These are phyloP conservation scores for Drosophila saltans DNA, from an alignment of 1,140 invertebrate species.

Conservation along the genomic window DNA sequence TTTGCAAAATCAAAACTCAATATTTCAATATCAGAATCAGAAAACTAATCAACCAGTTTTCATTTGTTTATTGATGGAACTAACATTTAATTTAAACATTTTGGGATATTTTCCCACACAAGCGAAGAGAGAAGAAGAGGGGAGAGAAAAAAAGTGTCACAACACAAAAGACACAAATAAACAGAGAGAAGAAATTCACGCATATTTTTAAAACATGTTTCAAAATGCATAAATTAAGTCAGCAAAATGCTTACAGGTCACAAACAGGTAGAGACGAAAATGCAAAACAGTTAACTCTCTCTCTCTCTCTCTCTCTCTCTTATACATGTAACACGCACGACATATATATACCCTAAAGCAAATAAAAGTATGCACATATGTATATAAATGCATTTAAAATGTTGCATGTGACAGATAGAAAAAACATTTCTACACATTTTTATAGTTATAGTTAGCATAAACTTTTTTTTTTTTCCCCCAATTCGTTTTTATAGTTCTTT, in stretches of 20 bases:
- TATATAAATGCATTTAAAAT: too few relatives aligned
- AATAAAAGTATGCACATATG: too few relatives aligned
- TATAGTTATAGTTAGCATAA: too few relatives aligned
- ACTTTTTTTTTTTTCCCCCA: too few relatives aligned
- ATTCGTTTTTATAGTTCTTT: too few relatives aligned
- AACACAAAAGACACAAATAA: conserved; percentile 16
- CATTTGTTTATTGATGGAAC: background rate
- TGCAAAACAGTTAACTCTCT: conserved; percentile 52
- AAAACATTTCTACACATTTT: too few relatives aligned
- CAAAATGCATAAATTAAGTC: conserved; percentile 74
- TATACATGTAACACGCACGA: background rate
- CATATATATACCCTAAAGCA: background rate
- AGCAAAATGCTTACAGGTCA: conserved; percentile 36
- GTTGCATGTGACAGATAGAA: too few relatives aligned
- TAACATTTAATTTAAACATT: conserved; percentile 17
- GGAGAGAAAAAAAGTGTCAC: conserved; percentile 49
- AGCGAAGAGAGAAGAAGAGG: conserved; percentile 43
- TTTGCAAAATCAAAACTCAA: background rate
- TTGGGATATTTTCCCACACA: conserved; percentile 64
- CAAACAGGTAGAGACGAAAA: conserved; percentile 49
- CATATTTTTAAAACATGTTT: conserved; percentile 68
- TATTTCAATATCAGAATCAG: background rate
- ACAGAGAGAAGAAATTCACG: conserved; percentile 20
- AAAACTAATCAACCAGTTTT: conserved; percentile 4
- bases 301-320: background rate